Evolutionary conservation across 1,140 invertebrate species (phyloP).

Genomic region (Hypothenemus hampei): DNA sequence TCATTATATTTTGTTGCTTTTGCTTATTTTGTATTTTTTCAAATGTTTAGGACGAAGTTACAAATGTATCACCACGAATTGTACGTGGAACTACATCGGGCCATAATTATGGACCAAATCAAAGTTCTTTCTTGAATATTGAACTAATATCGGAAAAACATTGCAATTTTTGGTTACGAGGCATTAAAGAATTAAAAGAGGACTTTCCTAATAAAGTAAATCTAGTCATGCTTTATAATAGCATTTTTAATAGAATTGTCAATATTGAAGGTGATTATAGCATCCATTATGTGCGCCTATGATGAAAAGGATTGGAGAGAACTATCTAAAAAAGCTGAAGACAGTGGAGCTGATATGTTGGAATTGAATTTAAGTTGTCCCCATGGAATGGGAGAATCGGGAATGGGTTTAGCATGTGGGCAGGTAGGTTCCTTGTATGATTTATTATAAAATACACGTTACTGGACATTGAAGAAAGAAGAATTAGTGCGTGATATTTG

Average conservation of each 20-base stretch:
- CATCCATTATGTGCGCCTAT: slow-evolving; percentile 94
- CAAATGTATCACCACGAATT: slow-evolving; percentile 95
- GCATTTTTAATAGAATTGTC: too few species aligned
- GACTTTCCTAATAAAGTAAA: slow-evolving; percentile 70
- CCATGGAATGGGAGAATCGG: slow-evolving; percentile 96
- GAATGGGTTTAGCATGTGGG: slow-evolving; percentile 97
- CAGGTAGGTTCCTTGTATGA: slow-evolving; percentile 61
- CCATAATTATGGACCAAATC: slow-evolving; percentile 87
- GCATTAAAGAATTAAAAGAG: slow-evolving; percentile 81
- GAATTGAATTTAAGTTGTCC: slow-evolving; percentile 97
- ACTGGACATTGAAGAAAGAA: slow-evolving; percentile 65
- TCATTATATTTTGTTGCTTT: too few species aligned
- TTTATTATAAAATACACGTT: not conserved
- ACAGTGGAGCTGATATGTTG: slow-evolving; percentile 86
- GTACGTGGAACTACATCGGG: slow-evolving; percentile 89
- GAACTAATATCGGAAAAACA: slow-evolving; percentile 98
- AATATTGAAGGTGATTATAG: slow-evolving; percentile 83
- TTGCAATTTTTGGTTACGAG: slow-evolving; percentile 86
- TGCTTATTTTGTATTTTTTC: slow-evolving; percentile 16
- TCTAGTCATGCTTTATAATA: slow-evolving; percentile 28
- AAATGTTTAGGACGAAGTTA: slow-evolving; percentile 85
- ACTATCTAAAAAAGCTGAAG: slow-evolving; percentile 72
- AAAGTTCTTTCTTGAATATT: slow-evolving; percentile 94
- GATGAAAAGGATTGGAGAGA: slow-evolving; percentile 85
- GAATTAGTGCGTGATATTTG: slow-evolving; percentile 85